phyloP scores from a whole-genome alignment of 2,113 vertebrate genomes.

The Rhynchopsitta pachyrhyncha region DNA sequence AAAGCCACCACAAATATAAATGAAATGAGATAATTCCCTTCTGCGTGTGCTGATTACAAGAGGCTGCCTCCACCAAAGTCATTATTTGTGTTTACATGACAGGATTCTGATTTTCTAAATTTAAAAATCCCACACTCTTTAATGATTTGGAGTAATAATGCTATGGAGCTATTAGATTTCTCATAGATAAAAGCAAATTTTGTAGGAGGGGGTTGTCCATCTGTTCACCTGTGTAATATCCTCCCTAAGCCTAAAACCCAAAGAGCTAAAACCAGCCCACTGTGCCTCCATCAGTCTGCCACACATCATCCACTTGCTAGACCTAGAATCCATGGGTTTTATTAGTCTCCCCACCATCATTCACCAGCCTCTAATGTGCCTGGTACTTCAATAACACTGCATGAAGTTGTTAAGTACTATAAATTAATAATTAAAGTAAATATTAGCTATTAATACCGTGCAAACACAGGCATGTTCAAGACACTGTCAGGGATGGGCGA shows the following conservation, averaged over 20 bases:
- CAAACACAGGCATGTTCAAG: not conserved
- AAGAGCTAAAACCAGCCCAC: not conserved
- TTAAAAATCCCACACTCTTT: not conserved
- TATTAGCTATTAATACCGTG: not conserved
- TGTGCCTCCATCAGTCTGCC: not conserved
- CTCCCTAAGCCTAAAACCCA: not conserved
- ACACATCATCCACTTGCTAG: not conserved
- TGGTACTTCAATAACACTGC: not conserved
- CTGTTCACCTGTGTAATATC: not conserved
- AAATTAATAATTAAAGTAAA: not conserved
- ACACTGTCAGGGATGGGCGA: not conserved
- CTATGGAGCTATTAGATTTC: not conserved
- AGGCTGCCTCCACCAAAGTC: not conserved
- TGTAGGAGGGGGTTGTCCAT: not conserved
- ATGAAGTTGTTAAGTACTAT: not conserved
- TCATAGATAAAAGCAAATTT: not conserved
- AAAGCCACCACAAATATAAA: conserved; percentile 6
- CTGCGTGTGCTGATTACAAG: not conserved
- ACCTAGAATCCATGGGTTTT: not conserved
- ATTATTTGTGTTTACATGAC: not conserved
- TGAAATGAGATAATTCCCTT: not conserved
- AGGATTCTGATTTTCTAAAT: not conserved
- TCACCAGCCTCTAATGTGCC: not conserved
- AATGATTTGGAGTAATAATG: not conserved
- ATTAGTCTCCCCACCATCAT: not conserved